A percentile compares a stretch with the other conserved stretches of the same genome.
Conservation (phyloP, 2,888 invertebrate genomes). For the Coelinius sp. region DNA sequence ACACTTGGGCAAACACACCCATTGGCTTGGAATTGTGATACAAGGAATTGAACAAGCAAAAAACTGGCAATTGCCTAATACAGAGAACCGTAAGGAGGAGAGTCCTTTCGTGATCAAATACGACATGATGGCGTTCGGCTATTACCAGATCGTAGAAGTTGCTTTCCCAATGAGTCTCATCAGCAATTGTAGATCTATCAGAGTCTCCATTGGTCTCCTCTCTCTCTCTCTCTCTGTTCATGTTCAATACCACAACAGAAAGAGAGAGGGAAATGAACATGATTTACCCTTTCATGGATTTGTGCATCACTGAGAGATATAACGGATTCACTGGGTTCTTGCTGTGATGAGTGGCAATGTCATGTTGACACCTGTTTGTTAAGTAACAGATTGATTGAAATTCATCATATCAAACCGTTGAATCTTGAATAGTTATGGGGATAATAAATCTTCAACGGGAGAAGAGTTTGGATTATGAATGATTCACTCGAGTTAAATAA, state of each 20-base stretch:
- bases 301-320: neutral
- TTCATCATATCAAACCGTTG: neutral
- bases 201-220: neutral
- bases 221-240: neutral
- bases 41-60: constrained; percentile 59
- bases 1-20: constrained; percentile 52
- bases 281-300: neutral
- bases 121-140: constrained; percentile 36
- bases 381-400: neutral
- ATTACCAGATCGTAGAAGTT: neutral
- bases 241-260: neutral
- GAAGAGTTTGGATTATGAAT: neutral
- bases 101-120: constrained; percentile 43
- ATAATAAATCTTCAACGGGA: neutral
- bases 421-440: neutral
- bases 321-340: constrained; percentile 10
- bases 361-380: constrained; percentile 14
- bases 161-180: neutral
- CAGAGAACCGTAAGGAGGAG: constrained; percentile 62
- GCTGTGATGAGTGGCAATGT: neutral
- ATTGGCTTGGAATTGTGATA: constrained; percentile 47
- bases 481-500: neutral
- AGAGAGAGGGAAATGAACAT: neutral
- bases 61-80: constrained; percentile 66
- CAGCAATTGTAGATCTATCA: constrained; percentile 8